These are phyloP conservation scores for Tetraodon nigroviridis DNA, from an alignment of 2,113 vertebrate genomes.

Conservation along the genomic window DNA sequence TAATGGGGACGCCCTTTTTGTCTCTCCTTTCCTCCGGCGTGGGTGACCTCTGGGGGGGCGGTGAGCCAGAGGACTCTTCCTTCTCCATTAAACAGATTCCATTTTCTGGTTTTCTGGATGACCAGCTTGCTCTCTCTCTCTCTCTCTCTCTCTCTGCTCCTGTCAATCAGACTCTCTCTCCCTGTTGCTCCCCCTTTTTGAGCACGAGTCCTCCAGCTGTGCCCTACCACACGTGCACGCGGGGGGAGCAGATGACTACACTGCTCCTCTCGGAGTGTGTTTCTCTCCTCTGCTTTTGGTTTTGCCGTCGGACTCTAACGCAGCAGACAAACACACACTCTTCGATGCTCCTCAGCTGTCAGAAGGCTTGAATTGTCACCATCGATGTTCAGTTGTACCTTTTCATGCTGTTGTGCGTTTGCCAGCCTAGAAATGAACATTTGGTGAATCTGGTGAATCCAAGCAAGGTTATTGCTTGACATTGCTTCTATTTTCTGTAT, in stretches of 20 bases:
- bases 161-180: neutral
- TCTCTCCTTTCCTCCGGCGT: slow-evolving; percentile 30
- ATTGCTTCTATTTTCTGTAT: too few species aligned
- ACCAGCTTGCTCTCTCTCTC: slow-evolving; percentile 37
- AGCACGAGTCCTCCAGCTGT: neutral
- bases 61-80: slow-evolving; percentile 40
- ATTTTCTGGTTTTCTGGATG: slow-evolving; percentile 64
- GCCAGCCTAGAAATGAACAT: too few species aligned
- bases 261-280: neutral
- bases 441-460: too few species aligned
- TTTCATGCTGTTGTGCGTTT: slow-evolving; percentile 26
- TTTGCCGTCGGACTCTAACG: slow-evolving; percentile 7
- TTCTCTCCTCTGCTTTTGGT: neutral
- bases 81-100: slow-evolving; percentile 57
- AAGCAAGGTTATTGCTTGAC: too few species aligned
- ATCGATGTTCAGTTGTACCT: slow-evolving; percentile 41
- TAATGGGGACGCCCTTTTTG: neutral
- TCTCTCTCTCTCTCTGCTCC: too few species aligned
- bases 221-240: neutral
- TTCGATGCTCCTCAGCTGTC: slow-evolving; percentile 12
- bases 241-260: neutral
- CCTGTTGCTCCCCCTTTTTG: neutral
- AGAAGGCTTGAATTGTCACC: slow-evolving; percentile 23
- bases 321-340: slow-evolving; percentile 21
- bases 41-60: slow-evolving; percentile 21